A percentile compares a stretch with the other conserved stretches of the same genome.
Conservation (phyloP, 92 coral and sea anemone species). For the Nematostella vectensis region DNA sequence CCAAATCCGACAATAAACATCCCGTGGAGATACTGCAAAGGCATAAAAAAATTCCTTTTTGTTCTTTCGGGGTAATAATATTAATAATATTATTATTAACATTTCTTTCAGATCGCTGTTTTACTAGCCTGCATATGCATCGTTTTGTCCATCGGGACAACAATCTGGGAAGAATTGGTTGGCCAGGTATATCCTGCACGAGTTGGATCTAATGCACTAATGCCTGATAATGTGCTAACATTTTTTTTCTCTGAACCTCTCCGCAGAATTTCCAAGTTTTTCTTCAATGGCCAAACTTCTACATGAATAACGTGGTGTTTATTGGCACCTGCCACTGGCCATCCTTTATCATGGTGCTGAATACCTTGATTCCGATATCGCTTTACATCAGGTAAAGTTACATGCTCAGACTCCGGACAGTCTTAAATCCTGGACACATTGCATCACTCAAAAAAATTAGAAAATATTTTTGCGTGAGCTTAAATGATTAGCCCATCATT, state of each 20-base stretch:
- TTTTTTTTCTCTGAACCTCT: background rate
- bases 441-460: no score
- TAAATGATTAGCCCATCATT: no score
- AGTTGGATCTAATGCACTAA: no score
- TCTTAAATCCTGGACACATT: no score
- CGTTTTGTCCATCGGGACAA: slow-evolving; percentile 72
- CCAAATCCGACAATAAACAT: no score
- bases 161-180: slow-evolving; percentile 69
- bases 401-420: background rate
- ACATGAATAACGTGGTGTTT: slow-evolving; percentile 55
- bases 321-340: slow-evolving; percentile 96
- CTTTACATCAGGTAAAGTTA: slow-evolving; percentile 89
- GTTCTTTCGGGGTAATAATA: no score
- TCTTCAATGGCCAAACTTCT: slow-evolving; percentile 76
- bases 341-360: slow-evolving; percentile 87
- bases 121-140: slow-evolving; percentile 69
- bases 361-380: slow-evolving; percentile 95
- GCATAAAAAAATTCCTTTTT: no score
- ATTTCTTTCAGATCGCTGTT: slow-evolving; percentile 59
- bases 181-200: no score
- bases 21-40: no score
- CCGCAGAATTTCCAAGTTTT: slow-evolving; percentile 67
- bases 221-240: no score
- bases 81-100: no score
- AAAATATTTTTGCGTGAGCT: no score